Evolutionary conservation across 2,888 invertebrate genomes (phyloP).

Genomic region (Ferrisia virgata): DNA sequence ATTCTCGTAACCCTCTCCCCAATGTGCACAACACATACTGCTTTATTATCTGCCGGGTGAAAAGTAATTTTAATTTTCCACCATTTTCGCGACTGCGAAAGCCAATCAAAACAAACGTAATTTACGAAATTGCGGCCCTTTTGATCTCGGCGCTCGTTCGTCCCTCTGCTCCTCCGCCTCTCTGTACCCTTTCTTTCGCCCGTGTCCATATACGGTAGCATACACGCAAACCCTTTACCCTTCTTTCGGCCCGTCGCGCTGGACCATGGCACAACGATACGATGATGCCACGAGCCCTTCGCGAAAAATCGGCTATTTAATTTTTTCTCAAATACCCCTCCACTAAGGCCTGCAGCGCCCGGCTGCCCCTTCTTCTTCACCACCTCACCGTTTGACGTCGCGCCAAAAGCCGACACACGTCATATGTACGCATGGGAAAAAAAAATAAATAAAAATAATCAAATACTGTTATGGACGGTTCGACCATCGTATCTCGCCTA

Average conservation of each 20-base stretch:
- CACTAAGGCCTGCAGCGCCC: too few relatives aligned
- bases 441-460: too few relatives aligned
- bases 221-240: not conserved
- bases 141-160: constrained; percentile 35
- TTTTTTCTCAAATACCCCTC: too few relatives aligned
- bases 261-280: too few relatives aligned
- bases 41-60: constrained; percentile 25
- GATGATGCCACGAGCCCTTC: too few relatives aligned
- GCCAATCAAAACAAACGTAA: constrained; percentile 46
- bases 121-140: constrained; percentile 45
- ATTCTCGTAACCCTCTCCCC: not conserved
- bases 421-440: too few relatives aligned
- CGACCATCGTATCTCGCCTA: too few relatives aligned
- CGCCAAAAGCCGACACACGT: too few relatives aligned
- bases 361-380: too few relatives aligned
- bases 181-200: not conserved
- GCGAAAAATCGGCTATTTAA: too few relatives aligned
- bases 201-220: not conserved
- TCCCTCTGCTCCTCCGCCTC: not conserved
- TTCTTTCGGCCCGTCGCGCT: not conserved
- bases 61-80: constrained; percentile 46
- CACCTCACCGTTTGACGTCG: too few relatives aligned
- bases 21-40: not conserved
- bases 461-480: too few relatives aligned
- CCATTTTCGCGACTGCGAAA: constrained; percentile 42